Evolutionary conservation across 1,140 invertebrate genomes (phyloP).

Genomic region (Drosophila tropicalis): DNA sequence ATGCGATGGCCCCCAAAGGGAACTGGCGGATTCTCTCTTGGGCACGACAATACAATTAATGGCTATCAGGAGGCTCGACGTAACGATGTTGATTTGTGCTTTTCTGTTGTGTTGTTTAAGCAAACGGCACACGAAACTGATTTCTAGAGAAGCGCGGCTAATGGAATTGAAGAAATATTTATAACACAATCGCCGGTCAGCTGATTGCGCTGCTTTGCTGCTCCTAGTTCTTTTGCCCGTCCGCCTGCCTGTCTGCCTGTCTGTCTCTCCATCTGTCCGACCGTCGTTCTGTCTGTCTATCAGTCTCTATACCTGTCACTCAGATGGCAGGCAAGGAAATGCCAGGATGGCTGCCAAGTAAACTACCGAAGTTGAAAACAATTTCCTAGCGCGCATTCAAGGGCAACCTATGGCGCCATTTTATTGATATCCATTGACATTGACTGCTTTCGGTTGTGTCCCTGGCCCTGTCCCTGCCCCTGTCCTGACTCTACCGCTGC

Average conservation of each 20-base stretch:
- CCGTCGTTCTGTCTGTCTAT: conserved; percentile 8
- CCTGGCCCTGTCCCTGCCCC: conserved; percentile 20
- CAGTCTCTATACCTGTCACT: conserved; percentile 42
- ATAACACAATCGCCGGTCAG: conserved; percentile 53
- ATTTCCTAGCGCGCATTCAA: conserved; percentile 66
- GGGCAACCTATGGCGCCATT: conserved; percentile 64
- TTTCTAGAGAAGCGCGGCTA: conserved; percentile 50
- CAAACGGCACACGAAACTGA: conserved; percentile 53
- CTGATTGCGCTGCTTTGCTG: background rate
- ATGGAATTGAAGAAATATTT: conserved; percentile 77
- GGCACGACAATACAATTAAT: conserved; percentile 63
- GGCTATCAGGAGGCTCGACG: conserved; percentile 37
- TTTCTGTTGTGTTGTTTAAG: conserved; percentile 42
- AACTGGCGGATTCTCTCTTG: conserved; percentile 19
- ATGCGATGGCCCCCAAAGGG: conserved; percentile 44
- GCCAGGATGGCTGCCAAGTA: conserved; percentile 58
- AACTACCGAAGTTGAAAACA: conserved; percentile 70
- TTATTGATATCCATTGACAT: conserved; percentile 68
- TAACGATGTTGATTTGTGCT: conserved; percentile 63
- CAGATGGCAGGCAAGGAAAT: conserved; percentile 52
- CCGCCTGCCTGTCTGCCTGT: too few species aligned
- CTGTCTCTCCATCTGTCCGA: background rate
- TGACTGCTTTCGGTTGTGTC: conserved; percentile 44
- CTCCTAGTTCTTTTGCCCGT: too few species aligned
- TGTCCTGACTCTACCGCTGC: background rate